Evolutionary conservation across 2,888 invertebrate species (phyloP).

Genomic region (Alentia gelatinosa): DNA sequence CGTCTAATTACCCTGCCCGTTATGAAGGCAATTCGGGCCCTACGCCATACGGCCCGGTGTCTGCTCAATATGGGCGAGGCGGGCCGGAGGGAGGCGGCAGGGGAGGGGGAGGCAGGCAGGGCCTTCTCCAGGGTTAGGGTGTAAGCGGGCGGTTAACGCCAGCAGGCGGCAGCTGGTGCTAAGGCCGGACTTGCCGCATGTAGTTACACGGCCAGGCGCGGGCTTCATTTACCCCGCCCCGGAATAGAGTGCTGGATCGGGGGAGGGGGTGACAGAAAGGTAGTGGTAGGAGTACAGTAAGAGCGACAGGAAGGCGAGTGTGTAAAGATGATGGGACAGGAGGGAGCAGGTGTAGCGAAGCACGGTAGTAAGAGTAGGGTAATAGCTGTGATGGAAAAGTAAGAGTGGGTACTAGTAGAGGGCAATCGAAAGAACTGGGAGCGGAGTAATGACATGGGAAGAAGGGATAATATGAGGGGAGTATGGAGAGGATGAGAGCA

Average conservation of each 20-base stretch:
- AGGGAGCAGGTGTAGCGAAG: background rate
- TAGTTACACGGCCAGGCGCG: background rate
- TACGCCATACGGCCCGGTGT: background rate
- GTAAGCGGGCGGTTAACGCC: background rate
- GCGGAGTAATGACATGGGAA: background rate
- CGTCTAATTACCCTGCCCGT: background rate
- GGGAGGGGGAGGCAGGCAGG: no score
- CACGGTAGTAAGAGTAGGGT: no score
- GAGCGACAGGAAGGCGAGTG: background rate
- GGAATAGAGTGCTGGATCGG: background rate
- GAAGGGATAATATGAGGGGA: background rate
- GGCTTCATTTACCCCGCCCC: background rate
- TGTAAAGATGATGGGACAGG: background rate
- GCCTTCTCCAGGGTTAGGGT: background rate
- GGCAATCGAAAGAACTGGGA: no score
- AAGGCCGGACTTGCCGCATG: background rate
- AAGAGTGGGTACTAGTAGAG: background rate
- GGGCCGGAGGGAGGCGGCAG: no score
- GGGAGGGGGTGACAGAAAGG: background rate
- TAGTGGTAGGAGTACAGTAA: background rate
- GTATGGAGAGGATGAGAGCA: background rate
- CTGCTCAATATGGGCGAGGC: background rate
- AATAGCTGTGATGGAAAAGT: no score
- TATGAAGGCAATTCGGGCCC: slow-evolving; percentile 26
- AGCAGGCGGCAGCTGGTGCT: slow-evolving; percentile 11